Evolutionary conservation across 2,888 invertebrate genomes (phyloP), one percentile per base, ranked within the genome.

Genomic region (Malacosoma neustria): DNA sequence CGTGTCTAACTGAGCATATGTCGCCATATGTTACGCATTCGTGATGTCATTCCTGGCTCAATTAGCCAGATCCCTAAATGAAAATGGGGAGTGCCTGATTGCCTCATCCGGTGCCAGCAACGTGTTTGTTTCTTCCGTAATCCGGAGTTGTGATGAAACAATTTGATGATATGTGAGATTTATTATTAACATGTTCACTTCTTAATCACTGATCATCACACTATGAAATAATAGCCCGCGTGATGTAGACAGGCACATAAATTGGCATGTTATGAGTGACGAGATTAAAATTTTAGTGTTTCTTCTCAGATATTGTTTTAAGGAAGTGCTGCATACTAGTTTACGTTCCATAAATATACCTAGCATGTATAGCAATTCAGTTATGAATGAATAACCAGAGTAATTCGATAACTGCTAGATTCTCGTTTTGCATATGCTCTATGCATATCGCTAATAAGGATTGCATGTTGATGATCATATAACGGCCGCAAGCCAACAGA

Each of bases 51-150:
- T 41, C 39, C 51, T 50, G 47, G 53, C 56, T 62, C 62, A 71
- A 70, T 72, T 67, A 68, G 61, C 45, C 49, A 22, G 57, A 56
- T 65, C 72, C 71, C 72, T 65, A 62, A 52, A 62, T 61, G 57
- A 64, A 56, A 65, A 60, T 57, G 58, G 76, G 73, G 79, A 70
- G 66, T 63, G 64, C 41, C 22, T 13, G 81, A 84, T 84, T 84
- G 80, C 54, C 57, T 79, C 81, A 64, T 84, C 84, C 84, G 82
- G 82, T 72, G 64, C 52, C 51, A 54, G 58, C 60, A 61, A 63
- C 57, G 55, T 62, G 59, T 65, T 61, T 61, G 59, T 64, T 60
- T 64, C 71, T 77, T 76, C 76, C 75, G 77, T 72, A 80, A 77
- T 76, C 72, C 22, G 9, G 4, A 22, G 3, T 9, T 22, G 9